phyloP scores from a whole-genome alignment of 1,140 invertebrate species.

The Tetramorium parvispinum region DNA sequence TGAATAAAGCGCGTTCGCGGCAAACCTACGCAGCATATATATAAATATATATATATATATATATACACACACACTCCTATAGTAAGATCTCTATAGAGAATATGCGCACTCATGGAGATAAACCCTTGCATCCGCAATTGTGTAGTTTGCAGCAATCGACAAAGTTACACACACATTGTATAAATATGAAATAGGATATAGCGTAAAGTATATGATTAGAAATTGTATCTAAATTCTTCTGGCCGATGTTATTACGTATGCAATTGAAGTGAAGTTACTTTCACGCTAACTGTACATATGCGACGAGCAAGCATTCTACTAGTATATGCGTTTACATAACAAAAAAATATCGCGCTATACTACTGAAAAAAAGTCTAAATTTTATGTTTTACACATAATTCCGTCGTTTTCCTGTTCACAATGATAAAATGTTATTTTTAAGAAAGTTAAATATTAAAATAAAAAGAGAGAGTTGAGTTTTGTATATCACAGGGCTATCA shows the following conservation, averaged over 20 bases:
- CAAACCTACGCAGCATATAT: conserved; percentile 10
- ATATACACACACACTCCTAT: conserved; percentile 13
- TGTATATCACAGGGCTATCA: background rate
- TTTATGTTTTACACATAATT: conserved; percentile 18
- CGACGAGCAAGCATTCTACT: background rate
- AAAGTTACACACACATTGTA: conserved; percentile 37
- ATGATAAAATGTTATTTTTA: conserved; percentile 26
- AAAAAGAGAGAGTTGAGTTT: background rate
- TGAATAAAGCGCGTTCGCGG: background rate
- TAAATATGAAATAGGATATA: conserved; percentile 52
- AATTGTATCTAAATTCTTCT: conserved; percentile 39
- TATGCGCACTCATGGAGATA: conserved; percentile 22
- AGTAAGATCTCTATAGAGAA: conserved; percentile 17
- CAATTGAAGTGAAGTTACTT: background rate
- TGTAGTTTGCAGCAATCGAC: conserved; percentile 46
- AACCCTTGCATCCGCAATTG: conserved; percentile 32
- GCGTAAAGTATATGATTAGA: conserved; percentile 40
- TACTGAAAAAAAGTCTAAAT: conserved; percentile 4
- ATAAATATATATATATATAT: background rate
- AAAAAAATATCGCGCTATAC: conserved; percentile 9
- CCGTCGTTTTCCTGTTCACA: background rate
- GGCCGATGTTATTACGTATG: background rate
- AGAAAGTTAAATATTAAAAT: conserved; percentile 27
- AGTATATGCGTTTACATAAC: background rate
- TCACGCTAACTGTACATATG: conserved; percentile 6